phyloP scores from a whole-genome alignment of 2,888 invertebrate species.

The Tenthredo amoena region DNA sequence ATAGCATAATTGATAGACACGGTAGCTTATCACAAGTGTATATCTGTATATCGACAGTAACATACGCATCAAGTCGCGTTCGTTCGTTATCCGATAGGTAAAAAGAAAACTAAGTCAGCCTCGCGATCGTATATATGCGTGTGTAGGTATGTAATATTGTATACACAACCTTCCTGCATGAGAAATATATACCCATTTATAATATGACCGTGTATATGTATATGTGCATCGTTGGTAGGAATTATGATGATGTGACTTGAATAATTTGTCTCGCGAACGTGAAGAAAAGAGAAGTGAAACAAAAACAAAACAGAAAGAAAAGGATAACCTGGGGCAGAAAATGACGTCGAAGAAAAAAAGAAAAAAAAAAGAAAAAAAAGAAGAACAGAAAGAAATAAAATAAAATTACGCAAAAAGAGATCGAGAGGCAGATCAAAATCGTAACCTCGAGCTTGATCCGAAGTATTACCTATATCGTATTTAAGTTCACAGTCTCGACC shows the following conservation, averaged over 20 bases:
- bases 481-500: not conserved
- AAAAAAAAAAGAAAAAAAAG: conserved; percentile 8
- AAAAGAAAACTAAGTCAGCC: not conserved
- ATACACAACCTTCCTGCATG: not conserved
- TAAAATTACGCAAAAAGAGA: not conserved
- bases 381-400: not conserved
- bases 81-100: not conserved
- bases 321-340: not conserved
- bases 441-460: conserved; percentile 37
- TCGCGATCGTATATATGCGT: not conserved
- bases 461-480: not conserved
- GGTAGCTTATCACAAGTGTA: not conserved
- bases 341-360: not conserved
- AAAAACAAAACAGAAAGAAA: conserved; percentile 32
- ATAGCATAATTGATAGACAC: conserved; percentile 19
- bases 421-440: conserved; percentile 40
- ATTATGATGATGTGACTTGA: conserved; percentile 59
- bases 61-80: not conserved
- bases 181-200: not conserved
- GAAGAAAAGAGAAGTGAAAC: conserved; percentile 42
- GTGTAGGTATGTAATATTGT: not conserved
- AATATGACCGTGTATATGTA: conserved; percentile 6
- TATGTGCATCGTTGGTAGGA: not conserved
- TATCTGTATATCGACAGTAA: not conserved
- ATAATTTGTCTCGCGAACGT: conserved; percentile 65